Evolutionary conservation across 2,797 vertebrate genomes (phyloP), one percentile per base, ranked within the genome.

Genomic region (Xiphophorus birchmanni): DNA sequence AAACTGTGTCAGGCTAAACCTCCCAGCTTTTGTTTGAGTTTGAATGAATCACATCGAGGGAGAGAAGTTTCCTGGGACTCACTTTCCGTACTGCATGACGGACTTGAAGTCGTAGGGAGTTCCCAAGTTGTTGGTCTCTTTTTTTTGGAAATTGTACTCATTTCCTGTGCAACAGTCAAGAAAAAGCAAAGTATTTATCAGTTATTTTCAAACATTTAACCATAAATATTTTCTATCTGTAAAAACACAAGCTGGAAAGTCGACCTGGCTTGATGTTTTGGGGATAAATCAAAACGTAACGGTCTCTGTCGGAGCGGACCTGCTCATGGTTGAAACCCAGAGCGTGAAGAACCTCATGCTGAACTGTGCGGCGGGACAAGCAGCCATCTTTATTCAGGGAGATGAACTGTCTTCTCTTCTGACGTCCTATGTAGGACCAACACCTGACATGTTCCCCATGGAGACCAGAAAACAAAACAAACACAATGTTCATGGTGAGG

Each of bases 261-360:
- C 74, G 21, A 94, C 95, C 90, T 73, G 21, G 0, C 1, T 0
- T 0, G 5, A 95, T 82, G 89, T 95, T 50, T 50, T 21, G 17
- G 48, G 2, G 5, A 50, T 21, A 1, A 52, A 95, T 91, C 1
- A 0, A 0, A 75, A 95, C 45, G 15, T 86, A 65, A 0, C 1
- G 0, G 78, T 95, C 90, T n/a, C 94, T 85, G 84, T 95, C 94
- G 0, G 91, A 93, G 73, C 93, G 93, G 47, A 60, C 72, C 1
- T 95, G 94, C 76, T 95, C 94, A 3, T 95, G 95, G 52, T 93
- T 73, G 86, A 95, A 94, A 32, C 94, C 93, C 37, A 95, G 90
- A 26, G 93, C 93, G 10, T 95, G 94, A 5, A 95, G 87, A 1
- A 93, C 26, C 80, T 95, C 94, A 3, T 95, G 95, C 74, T 95